These are phyloP conservation scores for Trichonephila clavata DNA, from an alignment of 1,140 invertebrate genomes.

Conservation along the genomic window DNA sequence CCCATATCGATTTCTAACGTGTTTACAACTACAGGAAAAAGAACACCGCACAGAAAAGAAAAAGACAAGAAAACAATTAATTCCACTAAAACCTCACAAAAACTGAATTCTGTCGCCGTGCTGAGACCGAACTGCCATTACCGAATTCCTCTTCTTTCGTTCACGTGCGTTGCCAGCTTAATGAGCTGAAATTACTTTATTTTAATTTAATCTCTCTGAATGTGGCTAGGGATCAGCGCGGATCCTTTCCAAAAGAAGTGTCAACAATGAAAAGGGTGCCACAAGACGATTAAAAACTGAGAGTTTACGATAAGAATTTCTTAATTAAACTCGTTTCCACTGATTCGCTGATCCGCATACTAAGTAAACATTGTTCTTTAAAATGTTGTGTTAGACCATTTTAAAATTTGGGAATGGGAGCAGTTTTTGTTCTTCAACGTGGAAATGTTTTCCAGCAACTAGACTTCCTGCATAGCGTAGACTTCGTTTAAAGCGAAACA, in stretches of 20 bases:
- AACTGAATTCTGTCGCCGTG: background rate
- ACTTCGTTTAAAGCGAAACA: background rate
- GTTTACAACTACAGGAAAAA: background rate
- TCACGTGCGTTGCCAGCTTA: slow-evolving; percentile 49
- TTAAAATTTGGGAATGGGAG: background rate
- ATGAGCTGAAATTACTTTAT: slow-evolving; percentile 57
- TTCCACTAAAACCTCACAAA: slow-evolving; percentile 3
- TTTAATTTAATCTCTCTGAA: slow-evolving; percentile 48
- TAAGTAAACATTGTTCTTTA: slow-evolving; percentile 47
- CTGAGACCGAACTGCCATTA: slow-evolving; percentile 5
- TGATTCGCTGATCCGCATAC: slow-evolving; percentile 5
- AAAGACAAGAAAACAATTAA: slow-evolving; percentile 45
- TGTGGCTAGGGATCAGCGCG: background rate
- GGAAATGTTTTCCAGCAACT: background rate
- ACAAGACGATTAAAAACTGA: slow-evolving; percentile 53
- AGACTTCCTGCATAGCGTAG: background rate
- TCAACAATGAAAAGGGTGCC: slow-evolving; percentile 55
- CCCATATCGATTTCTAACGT: background rate
- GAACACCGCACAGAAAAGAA: background rate
- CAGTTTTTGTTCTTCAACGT: background rate
- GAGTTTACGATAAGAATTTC: slow-evolving; percentile 63
- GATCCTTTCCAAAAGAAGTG: slow-evolving; percentile 41
- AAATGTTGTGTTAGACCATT: background rate
- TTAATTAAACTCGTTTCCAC: slow-evolving; percentile 42
- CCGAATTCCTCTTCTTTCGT: slow-evolving; percentile 26